Conservation (phyloP, 2,797 vertebrate species). For the Simalia tracyae region DNA sequence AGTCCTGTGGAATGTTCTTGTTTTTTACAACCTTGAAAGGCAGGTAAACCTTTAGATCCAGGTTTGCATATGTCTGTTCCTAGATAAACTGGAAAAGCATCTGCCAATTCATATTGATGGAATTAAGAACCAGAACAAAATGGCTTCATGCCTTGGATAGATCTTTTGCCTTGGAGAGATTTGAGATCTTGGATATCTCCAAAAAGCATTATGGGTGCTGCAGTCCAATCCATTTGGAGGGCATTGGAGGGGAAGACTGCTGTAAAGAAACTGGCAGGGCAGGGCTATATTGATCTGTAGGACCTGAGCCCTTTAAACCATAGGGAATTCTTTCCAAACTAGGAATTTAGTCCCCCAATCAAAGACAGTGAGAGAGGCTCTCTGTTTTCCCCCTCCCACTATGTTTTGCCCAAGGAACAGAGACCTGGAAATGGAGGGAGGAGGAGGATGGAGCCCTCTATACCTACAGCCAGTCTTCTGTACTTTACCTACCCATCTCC, state of each 20-base stretch:
- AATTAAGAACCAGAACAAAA: not conserved
- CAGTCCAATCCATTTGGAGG: not conserved
- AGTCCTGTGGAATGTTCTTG: not conserved
- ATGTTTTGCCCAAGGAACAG: not conserved
- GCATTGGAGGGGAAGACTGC: not conserved
- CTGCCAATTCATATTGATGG: not conserved
- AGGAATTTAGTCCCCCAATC: not conserved
- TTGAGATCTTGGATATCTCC: not conserved
- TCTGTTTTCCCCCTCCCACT: not conserved
- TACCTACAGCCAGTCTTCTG: constrained; percentile 1
- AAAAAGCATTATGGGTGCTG: not conserved
- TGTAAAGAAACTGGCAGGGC: not conserved
- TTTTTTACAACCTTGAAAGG: too few species aligned
- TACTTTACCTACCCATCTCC: constrained; percentile 17
- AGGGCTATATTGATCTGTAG: not conserved
- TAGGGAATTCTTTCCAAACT: not conserved
- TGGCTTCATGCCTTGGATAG: not conserved
- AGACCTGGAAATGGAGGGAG: not conserved
- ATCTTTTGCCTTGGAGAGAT: not conserved
- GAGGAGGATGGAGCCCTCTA: not conserved
- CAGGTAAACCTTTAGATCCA: not conserved
- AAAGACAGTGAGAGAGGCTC: not conserved
- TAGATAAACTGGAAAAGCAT: not conserved
- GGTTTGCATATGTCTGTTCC: not conserved
- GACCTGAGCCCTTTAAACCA: not conserved